Evolutionary conservation across 1,140 invertebrate species (phyloP), one percentile per base, ranked within the genome.

Genomic region (Drosophila asahinai): DNA sequence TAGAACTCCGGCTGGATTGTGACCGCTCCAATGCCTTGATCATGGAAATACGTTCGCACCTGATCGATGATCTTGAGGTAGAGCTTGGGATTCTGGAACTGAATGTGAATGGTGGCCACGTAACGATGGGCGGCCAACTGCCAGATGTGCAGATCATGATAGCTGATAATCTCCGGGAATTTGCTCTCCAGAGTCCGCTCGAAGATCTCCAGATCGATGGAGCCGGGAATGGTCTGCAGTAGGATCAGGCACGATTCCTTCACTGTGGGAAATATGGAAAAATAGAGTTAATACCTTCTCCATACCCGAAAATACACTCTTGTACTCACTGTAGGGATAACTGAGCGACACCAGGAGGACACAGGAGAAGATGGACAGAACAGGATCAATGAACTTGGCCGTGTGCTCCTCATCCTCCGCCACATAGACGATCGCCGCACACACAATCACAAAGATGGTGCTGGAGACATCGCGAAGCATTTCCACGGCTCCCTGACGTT

Each of bases 61-160:
- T 95, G 94, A 48, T 95, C 94, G 19, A 95, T 95, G 33, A 96
- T 95, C 80, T 92, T 93, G 30, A 80, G 40, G 66, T 92, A 90
- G 1, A 92, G 66, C 82, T 93, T 94, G 47, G 95, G 94, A 92
- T 96, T 95, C 60, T 95, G 93, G 84, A 96, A 96, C 80, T 96
- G 95, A 19, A 97, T 95, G 86, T 97, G 96, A n/a, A 95, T 95
- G 0, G 96, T 96, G 4, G 95, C 95, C 55, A 96, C 95, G 19
- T 96, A 95, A 93, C 96, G 95, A 30, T 94, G 93, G 12, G 95
- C 94, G 0, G 96, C 96, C 42, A 97, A 91, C 74, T 96, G 95
- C 97, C 97, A 97, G 5, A 97, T 95, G 76, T 97, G 97, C 15
- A 97, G 94, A 92, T 97, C 97, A 77, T 97, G 97, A 14, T 97